A percentile compares a stretch with the other conserved stretches of the same genome.
phyloP scores from a whole-genome alignment of 1,140 invertebrate species.

The Trichonephila clavipes region DNA sequence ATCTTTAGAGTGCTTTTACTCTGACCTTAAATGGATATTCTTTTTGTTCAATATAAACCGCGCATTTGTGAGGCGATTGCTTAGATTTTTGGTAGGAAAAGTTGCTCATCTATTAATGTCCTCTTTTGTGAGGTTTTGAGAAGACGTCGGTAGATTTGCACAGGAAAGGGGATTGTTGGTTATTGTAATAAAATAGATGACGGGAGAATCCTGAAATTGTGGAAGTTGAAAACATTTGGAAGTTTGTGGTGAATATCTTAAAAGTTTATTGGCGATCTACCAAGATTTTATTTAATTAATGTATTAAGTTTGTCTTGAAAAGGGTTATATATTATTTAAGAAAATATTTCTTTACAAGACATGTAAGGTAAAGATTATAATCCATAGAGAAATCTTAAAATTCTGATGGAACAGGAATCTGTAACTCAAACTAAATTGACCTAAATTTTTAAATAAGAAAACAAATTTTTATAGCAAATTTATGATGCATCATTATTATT shows the following conservation, averaged over 20 bases:
- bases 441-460: too few species aligned
- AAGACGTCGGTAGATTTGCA: neutral
- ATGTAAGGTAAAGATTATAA: too few species aligned
- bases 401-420: too few species aligned
- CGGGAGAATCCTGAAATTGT: neutral
- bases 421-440: too few species aligned
- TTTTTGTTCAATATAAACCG: constrained; percentile 33
- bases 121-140: constrained; percentile 2
- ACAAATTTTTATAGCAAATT: too few species aligned
- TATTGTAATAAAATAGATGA: neutral
- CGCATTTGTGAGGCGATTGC: constrained; percentile 34
- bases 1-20: constrained; percentile 13
- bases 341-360: neutral
- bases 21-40: constrained; percentile 38
- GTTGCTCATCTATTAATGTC: constrained; percentile 23
- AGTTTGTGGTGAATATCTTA: constrained; percentile 8
- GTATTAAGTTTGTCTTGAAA: neutral
- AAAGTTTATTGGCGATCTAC: constrained; percentile 1
- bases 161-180: neutral
- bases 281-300: constrained; percentile 29
- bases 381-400: too few species aligned
- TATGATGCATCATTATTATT: too few species aligned
- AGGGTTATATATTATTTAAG: neutral
- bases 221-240: neutral
- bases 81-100: neutral